Base-by-base conservation (phyloP, 2,888 invertebrate genomes). In the Melieria crassipennis region DNA sequence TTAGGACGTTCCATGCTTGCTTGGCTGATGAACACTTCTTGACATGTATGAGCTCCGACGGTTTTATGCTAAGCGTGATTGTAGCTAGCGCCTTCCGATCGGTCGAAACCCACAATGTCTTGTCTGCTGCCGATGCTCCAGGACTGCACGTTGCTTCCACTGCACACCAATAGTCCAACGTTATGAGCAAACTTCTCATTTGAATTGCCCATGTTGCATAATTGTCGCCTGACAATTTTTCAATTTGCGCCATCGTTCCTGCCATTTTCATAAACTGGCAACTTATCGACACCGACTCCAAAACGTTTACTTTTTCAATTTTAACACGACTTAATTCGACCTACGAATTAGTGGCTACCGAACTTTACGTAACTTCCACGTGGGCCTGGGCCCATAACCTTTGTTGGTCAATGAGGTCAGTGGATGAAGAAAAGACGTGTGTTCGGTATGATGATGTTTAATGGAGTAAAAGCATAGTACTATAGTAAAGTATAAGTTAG, bases 51-150 rank as follows among this genome's bases (percentile, higher is more conserved):
- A 61, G 46, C 46, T 61, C 61, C 45, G 62, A 62, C 11, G n/a
- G 43, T 30, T 45, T 62, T 5, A 60, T 16, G 5, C 16, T 61
- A 7, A 46, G 46, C 4, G 43, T 7, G 10, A 60, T 60, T 60
- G 45, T 45, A 46, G 60, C 60, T 16, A 60, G n/a, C n/a, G 60
- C 60, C 60, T 60, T 60, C 11, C 16, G 11, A 63, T 63, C 62
- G 4, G 63, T 11, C n/a, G 42, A 47, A 3, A 7, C 7, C 9
- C 46, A 63, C 16, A n/a, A 3, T 5, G n/a, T 9, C n/a, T 63
- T 63, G 5, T 63, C 50, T n/a, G 62, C 47, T 5, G 10, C 47
- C 42, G n/a, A 9, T 43, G n/a, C 45, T 62, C 13, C 62, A 50
- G 7, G 9, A 7, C 13, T 5, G 11, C 47, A 62, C n/a, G 5